Percentiles rank a stretch among this genome's conserved stretches.
phyloP scores from a whole-genome alignment of 2,113 vertebrate species.

The Xenopus borealis region DNA sequence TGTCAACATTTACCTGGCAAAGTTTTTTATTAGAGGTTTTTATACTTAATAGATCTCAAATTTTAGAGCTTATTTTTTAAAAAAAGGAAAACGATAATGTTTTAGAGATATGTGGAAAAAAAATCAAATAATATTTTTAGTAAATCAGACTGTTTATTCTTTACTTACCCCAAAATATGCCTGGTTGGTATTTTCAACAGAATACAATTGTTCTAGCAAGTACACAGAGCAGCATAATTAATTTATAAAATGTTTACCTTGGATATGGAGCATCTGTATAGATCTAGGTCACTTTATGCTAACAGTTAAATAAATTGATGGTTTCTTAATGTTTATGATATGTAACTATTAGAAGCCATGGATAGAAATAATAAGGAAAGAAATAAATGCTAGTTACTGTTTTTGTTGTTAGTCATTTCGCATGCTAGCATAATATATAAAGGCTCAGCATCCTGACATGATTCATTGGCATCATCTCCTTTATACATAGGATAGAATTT shows the following conservation, averaged over 20 bases:
- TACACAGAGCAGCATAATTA: conserved; percentile 1
- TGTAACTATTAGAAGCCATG: neutral
- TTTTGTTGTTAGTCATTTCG: neutral
- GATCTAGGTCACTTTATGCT: conserved; percentile 13
- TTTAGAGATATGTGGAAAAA: too few species aligned
- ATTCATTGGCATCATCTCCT: too few species aligned
- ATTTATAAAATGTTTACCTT: neutral
- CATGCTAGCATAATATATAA: too few species aligned
- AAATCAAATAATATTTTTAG: too few species aligned
- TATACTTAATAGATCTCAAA: too few species aligned
- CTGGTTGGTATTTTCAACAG: neutral
- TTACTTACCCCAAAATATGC: neutral
- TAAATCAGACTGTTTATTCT: neutral
- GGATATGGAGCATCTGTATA: conserved; percentile 13
- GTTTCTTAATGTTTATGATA: conserved; percentile 17
- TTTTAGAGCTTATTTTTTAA: too few species aligned
- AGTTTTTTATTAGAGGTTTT: too few species aligned
- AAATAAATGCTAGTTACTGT: conserved; percentile 2
- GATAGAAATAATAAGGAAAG: neutral
- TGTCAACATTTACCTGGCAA: too few species aligned
- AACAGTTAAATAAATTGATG: conserved; percentile 9
- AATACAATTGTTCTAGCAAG: neutral
- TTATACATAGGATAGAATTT: too few species aligned
- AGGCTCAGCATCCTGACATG: too few species aligned
- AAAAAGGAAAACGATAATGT: too few species aligned